Conservation (phyloP, 2,888 invertebrate species). For the Dendrolimus pini region DNA sequence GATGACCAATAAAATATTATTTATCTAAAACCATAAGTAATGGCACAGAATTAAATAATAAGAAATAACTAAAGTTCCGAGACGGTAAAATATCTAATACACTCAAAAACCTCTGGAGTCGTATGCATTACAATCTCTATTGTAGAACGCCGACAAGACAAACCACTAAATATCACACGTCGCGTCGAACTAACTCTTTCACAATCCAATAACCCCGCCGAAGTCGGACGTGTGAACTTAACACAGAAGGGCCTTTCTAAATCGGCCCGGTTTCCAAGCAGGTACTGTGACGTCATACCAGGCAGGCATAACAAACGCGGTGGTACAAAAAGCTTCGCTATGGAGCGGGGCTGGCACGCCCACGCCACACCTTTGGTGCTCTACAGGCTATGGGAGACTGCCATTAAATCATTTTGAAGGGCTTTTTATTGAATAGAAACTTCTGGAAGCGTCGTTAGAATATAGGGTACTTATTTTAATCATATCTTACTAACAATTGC, state of each 20-base stretch:
- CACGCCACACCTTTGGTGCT: constrained; percentile 25
- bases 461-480: no score
- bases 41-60: no score
- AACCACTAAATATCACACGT: not conserved
- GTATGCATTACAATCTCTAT: no score
- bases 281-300: constrained; percentile 51
- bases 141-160: no score
- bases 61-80: no score
- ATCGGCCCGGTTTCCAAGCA: constrained; percentile 14
- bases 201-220: not conserved
- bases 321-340: constrained; percentile 20
- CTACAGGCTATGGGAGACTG: not conserved
- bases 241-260: not conserved
- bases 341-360: constrained; percentile 29
- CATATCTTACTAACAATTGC: no score
- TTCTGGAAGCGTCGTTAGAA: no score
- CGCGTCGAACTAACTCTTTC: not conserved
- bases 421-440: no score
- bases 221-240: not conserved
- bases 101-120: no score
- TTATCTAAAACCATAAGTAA: no score
- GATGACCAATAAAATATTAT: no score
- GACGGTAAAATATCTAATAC: no score
- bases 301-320: constrained; percentile 35
- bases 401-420: not conserved